A percentile compares a stretch with the other conserved stretches of the same genome.
These are phyloP conservation scores for Dinocampus coccinellae DNA, from an alignment of 2,888 invertebrate species.

Conservation along the genomic window DNA sequence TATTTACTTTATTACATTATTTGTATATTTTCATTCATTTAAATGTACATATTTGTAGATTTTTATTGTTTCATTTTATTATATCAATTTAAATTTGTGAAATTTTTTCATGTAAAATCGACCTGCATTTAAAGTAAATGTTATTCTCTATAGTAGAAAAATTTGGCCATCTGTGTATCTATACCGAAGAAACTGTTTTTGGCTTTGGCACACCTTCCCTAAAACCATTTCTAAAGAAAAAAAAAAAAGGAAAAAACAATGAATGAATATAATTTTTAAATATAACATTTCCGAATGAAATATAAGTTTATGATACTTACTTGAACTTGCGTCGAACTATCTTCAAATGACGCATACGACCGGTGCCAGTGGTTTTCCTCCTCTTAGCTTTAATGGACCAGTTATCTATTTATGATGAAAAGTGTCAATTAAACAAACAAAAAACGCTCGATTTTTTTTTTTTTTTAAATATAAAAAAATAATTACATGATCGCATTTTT, in stretches of 20 bases:
- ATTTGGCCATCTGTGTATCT: too few relatives aligned
- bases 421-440: too few relatives aligned
- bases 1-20: too few relatives aligned
- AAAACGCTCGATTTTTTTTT: too few relatives aligned
- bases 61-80: too few relatives aligned
- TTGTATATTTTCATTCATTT: too few relatives aligned
- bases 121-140: too few relatives aligned
- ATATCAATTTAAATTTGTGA: too few relatives aligned
- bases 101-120: too few relatives aligned
- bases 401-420: too few relatives aligned
- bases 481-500: constrained; percentile 93
- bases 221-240: constrained; percentile 87
- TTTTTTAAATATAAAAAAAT: neutral
- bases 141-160: too few relatives aligned
- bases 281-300: neutral
- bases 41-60: too few relatives aligned
- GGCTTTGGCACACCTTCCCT: constrained; percentile 78
- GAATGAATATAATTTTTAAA: neutral
- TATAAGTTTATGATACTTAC: constrained; percentile 60
- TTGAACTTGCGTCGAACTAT: constrained; percentile 88
- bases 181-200: constrained; percentile 59
- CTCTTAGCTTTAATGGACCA: constrained; percentile 99
- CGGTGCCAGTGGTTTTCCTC: constrained; percentile 99
- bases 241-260: neutral
- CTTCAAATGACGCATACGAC: constrained; percentile 96